Conservation (phyloP, 2,797 vertebrate species). For the Sebastolobus altivelis region DNA sequence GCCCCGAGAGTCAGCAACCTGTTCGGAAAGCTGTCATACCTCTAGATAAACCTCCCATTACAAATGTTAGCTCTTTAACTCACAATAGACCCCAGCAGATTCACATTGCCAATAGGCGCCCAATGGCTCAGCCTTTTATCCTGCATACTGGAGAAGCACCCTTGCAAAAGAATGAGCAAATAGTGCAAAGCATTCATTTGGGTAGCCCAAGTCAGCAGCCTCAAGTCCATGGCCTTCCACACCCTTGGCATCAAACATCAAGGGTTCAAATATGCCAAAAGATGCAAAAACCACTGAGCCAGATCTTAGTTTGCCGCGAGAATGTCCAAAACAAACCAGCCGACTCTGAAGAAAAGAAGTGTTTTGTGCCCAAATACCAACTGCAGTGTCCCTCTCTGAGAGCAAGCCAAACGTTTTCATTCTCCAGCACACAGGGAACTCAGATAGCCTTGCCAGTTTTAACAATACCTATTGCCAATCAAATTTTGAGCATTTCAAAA, state of each 20-base stretch:
- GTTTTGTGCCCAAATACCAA: slow-evolving; percentile 95
- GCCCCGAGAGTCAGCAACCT: slow-evolving; percentile 88
- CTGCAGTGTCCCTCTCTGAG: slow-evolving; percentile 87
- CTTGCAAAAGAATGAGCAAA: slow-evolving; percentile 74
- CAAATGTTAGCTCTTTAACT: slow-evolving; percentile 78
- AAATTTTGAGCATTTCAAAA: slow-evolving; percentile 78
- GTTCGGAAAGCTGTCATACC: slow-evolving; percentile 80
- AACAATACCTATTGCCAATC: slow-evolving; percentile 83
- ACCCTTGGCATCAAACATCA: slow-evolving; percentile 85
- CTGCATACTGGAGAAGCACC: slow-evolving; percentile 75
- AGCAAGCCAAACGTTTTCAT: slow-evolving; percentile 84
- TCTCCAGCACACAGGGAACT: slow-evolving; percentile 80
- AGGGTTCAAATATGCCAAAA: slow-evolving; percentile 83
- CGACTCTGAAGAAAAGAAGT: slow-evolving; percentile 75
- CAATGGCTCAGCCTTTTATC: slow-evolving; percentile 76
- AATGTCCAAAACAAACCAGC: slow-evolving; percentile 74
- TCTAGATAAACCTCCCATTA: slow-evolving; percentile 79
- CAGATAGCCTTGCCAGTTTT: slow-evolving; percentile 83
- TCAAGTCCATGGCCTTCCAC: slow-evolving; percentile 84
- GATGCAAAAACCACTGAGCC: slow-evolving; percentile 66
- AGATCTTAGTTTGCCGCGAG: slow-evolving; percentile 78
- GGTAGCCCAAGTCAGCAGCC: slow-evolving; percentile 84
- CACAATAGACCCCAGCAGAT: slow-evolving; percentile 83
- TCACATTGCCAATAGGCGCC: slow-evolving; percentile 75
- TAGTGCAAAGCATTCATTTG: slow-evolving; percentile 86